Percentiles rank a stretch among this genome's conserved stretches.
phyloP scores from a whole-genome alignment of 2,797 vertebrate genomes.

The Spheniscus humboldti region DNA sequence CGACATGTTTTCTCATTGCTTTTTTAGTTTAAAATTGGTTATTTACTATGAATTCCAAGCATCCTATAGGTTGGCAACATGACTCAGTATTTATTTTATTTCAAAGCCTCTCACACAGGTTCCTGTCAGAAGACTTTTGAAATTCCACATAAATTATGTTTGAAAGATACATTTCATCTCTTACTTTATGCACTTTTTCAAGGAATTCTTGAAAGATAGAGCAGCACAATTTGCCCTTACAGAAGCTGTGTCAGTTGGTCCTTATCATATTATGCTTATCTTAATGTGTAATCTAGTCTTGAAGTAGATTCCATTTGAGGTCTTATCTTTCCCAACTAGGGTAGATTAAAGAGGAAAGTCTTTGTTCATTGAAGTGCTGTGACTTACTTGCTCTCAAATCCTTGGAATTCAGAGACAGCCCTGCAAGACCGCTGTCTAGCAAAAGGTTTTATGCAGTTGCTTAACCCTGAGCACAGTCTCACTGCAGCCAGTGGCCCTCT shows the following conservation, averaged over 20 bases:
- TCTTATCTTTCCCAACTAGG: constrained; percentile 50
- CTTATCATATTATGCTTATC: constrained; percentile 48
- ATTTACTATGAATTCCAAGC: not conserved
- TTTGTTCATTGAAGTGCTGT: constrained; percentile 53
- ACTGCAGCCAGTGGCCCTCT: not conserved
- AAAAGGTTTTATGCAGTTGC: not conserved
- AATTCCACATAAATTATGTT: not conserved
- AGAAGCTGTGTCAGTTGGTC: constrained; percentile 46
- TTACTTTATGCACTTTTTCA: not conserved
- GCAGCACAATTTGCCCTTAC: constrained; percentile 19
- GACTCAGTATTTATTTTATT: not conserved
- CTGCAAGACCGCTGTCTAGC: not conserved
- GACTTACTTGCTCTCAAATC: constrained; percentile 45
- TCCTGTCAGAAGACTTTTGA: not conserved
- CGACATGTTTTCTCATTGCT: not conserved
- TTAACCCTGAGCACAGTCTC: not conserved
- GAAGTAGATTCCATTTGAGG: constrained; percentile 55
- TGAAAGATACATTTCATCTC: not conserved
- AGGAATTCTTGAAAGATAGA: constrained; percentile 8
- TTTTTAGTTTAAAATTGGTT: not conserved
- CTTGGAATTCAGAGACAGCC: constrained; percentile 38
- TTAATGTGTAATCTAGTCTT: constrained; percentile 64
- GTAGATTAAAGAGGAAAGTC: constrained; percentile 55
- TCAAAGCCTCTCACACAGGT: not conserved
- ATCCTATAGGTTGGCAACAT: not conserved